Conservation (phyloP, 2,888 invertebrate species). For the Diarsia mendica region DNA sequence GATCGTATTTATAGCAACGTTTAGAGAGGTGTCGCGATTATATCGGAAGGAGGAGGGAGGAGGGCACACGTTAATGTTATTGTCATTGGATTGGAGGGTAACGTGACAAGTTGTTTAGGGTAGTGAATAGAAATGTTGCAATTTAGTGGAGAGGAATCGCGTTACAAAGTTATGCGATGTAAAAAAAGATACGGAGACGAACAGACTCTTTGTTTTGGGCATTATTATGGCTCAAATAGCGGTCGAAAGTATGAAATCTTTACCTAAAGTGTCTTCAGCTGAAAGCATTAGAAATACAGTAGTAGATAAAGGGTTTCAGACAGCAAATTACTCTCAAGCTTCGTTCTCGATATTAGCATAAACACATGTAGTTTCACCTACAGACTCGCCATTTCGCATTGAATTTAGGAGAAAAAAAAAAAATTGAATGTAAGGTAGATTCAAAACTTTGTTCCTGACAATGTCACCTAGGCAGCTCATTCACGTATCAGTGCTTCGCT, state of each 20-base stretch:
- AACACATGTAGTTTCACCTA: no score
- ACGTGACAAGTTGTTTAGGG: neutral
- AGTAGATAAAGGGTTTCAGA: neutral
- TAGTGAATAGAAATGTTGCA: constrained; percentile 17
- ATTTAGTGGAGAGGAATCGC: neutral
- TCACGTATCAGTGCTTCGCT: no score
- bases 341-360: no score
- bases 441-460: no score
- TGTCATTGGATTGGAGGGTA: constrained; percentile 17
- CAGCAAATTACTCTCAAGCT: no score
- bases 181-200: neutral
- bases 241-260: neutral
- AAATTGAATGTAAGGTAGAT: no score
- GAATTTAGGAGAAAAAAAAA: no score
- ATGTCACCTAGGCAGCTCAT: no score
- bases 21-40: constrained; percentile 28
- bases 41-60: constrained; percentile 15
- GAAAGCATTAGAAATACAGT: neutral
- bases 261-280: neutral
- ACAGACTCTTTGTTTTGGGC: no score
- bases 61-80: constrained; percentile 37
- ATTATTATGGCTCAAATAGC: no score
- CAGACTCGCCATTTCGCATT: no score
- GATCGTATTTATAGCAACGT: constrained; percentile 38
- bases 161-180: no score